Base-by-base conservation (phyloP, 2,797 vertebrate species). In the Sebastes nivosus region DNA sequence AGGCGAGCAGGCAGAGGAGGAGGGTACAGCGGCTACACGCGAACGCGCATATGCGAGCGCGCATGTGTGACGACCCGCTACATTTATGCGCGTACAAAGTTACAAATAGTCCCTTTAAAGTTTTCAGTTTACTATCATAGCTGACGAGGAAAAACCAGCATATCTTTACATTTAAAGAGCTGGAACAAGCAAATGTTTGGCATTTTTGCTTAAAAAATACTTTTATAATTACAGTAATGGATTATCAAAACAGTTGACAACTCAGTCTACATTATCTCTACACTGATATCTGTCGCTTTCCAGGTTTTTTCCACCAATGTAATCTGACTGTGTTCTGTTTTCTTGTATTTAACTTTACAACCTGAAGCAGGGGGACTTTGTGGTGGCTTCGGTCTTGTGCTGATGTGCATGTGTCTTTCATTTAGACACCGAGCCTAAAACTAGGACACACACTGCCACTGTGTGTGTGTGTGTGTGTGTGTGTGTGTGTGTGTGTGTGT, bases 321-420 rank as follows among this genome's bases (percentile, higher is more conserved):
- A 61, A 46, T 42, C 38, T 4, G 55, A 58, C 27, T 68, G 16
- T 3, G 22, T 58, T 60, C n/a, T 64, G 50, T 67, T 75, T 67
- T 69, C 30, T 57, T 68, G 42, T 59, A 30, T 75, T 77, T 64
- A 55, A 75, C 25, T 73, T 74, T 4, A 74, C 63, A 79, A 75
- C 60, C 67, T 79, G 61, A 66, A 77, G 36, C 59, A 55, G 55
- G 5, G n/a, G 10, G 22, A 52, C 59, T 63, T 24, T 57, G 67
- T n/a, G 46, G 58, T 34, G 46, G 52, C 67, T 70, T 54, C 22
- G 72, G 76, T 81, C 85, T 79, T 20, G 24, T 83, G 81, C 72
- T 73, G 27, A 76, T 74, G 27, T 65, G 61, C 88, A 85, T 73
- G 73, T 83, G 85, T 84, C 77, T 85, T 84, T 88, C 61, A 91